These are phyloP conservation scores for Amphimedon queenslandica DNA, from an alignment of 37 sponge, comb jelly and placozoan genomes.

Conservation along the genomic window DNA sequence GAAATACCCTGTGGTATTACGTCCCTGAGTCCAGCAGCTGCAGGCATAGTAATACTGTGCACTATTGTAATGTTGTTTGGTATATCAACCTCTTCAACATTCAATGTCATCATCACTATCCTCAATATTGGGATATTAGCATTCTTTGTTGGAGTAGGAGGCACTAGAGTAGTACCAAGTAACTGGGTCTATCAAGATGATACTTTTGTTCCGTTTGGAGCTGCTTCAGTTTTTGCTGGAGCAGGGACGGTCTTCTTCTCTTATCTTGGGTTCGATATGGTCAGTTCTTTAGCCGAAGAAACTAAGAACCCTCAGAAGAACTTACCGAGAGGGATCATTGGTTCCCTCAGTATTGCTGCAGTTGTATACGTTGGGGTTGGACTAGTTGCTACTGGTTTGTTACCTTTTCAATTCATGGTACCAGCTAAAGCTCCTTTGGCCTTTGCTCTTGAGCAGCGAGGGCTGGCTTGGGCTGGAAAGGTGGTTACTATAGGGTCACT, in stretches of 20 bases:
- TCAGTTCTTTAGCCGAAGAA: conserved; percentile 23
- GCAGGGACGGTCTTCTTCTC: conserved; percentile 20
- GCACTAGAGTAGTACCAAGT: background rate
- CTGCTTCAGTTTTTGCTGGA: conserved; percentile 20
- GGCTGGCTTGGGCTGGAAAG: conserved; percentile 9
- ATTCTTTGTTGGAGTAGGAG: conserved; percentile 9
- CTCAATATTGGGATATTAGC: conserved; percentile 2
- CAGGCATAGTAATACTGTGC: background rate
- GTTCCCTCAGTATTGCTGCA: conserved; percentile 5
- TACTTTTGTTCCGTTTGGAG: conserved; percentile 13
- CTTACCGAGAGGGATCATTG: conserved; percentile 15
- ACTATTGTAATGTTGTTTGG: conserved; percentile 17
- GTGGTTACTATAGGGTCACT: conserved; percentile 4
- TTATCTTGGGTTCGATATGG: conserved; percentile 28
- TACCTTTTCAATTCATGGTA: background rate
- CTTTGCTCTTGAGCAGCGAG: background rate
- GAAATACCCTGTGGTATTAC: background rate
- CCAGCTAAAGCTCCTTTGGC: conserved; percentile 7
- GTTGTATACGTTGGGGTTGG: conserved; percentile 10
- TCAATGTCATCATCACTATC: conserved; percentile 21
- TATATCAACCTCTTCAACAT: conserved; percentile 4
- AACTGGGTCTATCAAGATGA: background rate
- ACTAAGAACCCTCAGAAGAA: conserved; percentile 18
- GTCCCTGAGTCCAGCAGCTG: conserved; percentile 2
- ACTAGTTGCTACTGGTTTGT: conserved; percentile 16